phyloP scores from a whole-genome alignment of 2,797 vertebrate genomes.

The Tokudaia muenninki region DNA sequence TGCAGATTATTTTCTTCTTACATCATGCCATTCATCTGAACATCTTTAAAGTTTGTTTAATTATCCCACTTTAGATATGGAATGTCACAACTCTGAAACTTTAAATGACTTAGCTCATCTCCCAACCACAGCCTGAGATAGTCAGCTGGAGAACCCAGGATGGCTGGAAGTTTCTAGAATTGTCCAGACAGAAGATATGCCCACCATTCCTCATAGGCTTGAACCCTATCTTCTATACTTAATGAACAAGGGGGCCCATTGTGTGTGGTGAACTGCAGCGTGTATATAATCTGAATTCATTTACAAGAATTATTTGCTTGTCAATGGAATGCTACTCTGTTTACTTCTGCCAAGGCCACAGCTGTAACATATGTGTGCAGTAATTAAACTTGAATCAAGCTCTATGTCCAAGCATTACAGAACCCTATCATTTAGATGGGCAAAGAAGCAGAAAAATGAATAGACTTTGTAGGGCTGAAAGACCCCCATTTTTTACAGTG shows the following conservation, averaged over 20 bases:
- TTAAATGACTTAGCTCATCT: constrained; percentile 58
- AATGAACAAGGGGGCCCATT: constrained; percentile 56
- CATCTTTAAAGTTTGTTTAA: constrained; percentile 67
- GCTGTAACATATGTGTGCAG: constrained; percentile 71
- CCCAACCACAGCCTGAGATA: not conserved
- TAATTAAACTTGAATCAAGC: constrained; percentile 74
- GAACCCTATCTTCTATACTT: constrained; percentile 20
- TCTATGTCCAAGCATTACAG: constrained; percentile 37
- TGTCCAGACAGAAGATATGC: constrained; percentile 16
- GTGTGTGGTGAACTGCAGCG: constrained; percentile 41
- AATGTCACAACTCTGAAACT: constrained; percentile 56
- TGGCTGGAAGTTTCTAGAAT: constrained; percentile 25
- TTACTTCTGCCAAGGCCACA: constrained; percentile 69
- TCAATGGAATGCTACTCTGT: constrained; percentile 68
- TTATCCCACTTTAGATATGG: constrained; percentile 77
- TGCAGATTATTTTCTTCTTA: constrained; percentile 65
- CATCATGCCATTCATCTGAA: constrained; percentile 72
- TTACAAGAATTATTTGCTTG: constrained; percentile 73
- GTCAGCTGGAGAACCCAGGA: constrained; percentile 22
- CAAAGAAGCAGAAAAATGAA: constrained; percentile 51
- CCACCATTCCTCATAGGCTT: constrained; percentile 17
- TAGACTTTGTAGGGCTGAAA: constrained; percentile 8
- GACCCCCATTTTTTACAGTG: not conserved
- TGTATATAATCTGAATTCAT: constrained; percentile 69
- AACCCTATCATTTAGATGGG: constrained; percentile 59